These are phyloP conservation scores for Crotalus helleri DNA, from an alignment of 2,113 vertebrate species.

Conservation along the genomic window DNA sequence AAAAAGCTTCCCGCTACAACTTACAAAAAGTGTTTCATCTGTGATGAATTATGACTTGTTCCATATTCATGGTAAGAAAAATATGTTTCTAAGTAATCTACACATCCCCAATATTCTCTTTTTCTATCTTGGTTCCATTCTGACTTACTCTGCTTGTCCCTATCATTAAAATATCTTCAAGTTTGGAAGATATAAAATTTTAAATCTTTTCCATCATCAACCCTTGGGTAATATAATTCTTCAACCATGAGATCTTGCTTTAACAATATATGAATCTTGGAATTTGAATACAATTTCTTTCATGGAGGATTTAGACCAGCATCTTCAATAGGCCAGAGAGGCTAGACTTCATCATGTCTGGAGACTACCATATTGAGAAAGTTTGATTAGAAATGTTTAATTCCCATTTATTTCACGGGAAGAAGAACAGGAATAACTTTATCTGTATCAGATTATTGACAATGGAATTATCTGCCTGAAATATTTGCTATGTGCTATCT, in stretches of 20 bases:
- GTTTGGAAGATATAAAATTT: not conserved
- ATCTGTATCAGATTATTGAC: no score
- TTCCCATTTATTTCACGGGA: not conserved
- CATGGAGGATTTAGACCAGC: not conserved
- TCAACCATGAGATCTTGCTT: not conserved
- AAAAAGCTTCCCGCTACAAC: not conserved
- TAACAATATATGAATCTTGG: not conserved
- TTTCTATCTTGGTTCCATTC: not conserved
- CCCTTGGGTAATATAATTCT: not conserved
- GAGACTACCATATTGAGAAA: not conserved
- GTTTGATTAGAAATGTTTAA: not conserved
- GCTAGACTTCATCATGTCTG: not conserved
- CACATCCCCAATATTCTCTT: not conserved
- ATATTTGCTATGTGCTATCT: not conserved
- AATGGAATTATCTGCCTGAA: not conserved
- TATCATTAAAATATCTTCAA: not conserved
- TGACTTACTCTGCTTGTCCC: not conserved
- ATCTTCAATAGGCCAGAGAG: not conserved
- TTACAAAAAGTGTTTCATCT: not conserved
- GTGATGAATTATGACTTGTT: not conserved
- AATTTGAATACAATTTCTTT: not conserved
- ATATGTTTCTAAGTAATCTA: not conserved
- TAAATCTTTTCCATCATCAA: not conserved
- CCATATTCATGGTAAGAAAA: not conserved
- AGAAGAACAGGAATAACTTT: not conserved